phyloP scores from a whole-genome alignment of 2,888 invertebrate genomes.

The Phalera bucephala region DNA sequence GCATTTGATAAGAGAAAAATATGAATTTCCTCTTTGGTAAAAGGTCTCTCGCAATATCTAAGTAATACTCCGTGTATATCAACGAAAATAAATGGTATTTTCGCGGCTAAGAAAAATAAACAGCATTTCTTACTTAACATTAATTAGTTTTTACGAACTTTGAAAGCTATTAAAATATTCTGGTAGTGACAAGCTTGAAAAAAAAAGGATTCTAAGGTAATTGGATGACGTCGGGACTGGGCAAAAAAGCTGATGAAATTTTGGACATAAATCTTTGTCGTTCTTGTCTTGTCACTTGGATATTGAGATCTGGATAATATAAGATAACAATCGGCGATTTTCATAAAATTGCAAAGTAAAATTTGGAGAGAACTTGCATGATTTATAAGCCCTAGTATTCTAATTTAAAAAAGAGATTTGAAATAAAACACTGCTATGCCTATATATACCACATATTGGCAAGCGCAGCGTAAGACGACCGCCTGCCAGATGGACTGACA shows the following conservation, averaged over 20 bases:
- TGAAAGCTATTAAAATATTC: slow-evolving; percentile 28
- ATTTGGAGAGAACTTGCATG: too few relatives aligned
- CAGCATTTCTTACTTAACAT: slow-evolving; percentile 2
- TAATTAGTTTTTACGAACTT: slow-evolving; percentile 2
- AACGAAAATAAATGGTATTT: slow-evolving; percentile 21
- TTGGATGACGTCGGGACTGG: slow-evolving; percentile 9
- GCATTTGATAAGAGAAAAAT: slow-evolving; percentile 67
- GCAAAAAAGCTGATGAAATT: slow-evolving; percentile 10
- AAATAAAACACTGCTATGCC: too few relatives aligned
- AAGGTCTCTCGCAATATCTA: slow-evolving; percentile 33
- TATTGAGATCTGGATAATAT: not conserved
- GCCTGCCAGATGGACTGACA: too few relatives aligned
- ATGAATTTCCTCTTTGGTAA: slow-evolving; percentile 53
- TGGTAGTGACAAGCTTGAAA: slow-evolving; percentile 28
- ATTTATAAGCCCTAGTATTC: too few relatives aligned
- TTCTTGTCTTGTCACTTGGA: slow-evolving; percentile 8
- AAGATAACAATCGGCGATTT: too few relatives aligned
- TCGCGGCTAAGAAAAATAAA: slow-evolving; percentile 13
- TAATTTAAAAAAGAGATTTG: too few relatives aligned
- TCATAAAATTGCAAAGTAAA: too few relatives aligned
- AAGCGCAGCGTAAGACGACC: too few relatives aligned
- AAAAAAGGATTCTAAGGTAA: slow-evolving; percentile 20
- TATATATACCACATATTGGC: too few relatives aligned
- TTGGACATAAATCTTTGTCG: slow-evolving; percentile 15
- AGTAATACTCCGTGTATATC: slow-evolving; percentile 17